phyloP scores from a whole-genome alignment of 2,888 invertebrate species.

The Pedicia rivosa region DNA sequence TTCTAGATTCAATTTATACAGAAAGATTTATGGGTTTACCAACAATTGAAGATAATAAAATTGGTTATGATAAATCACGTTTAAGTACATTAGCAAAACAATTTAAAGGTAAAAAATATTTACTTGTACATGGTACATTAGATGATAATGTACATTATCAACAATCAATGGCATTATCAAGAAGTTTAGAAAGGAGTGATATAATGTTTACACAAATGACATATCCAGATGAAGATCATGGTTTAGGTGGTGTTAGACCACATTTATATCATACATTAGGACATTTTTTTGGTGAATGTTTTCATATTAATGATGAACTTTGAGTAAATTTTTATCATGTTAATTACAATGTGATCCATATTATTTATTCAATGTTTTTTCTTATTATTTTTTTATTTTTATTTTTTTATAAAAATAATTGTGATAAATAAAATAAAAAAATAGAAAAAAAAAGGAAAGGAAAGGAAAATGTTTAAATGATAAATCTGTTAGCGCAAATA shows the following conservation, averaged over 20 bases:
- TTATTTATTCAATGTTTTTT: too few species aligned
- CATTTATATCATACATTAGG: constrained; percentile 84
- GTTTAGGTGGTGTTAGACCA: constrained; percentile 61
- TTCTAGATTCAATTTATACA: constrained; percentile 85
- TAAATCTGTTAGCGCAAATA: too few species aligned
- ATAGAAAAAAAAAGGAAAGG: too few species aligned
- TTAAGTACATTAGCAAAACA: constrained; percentile 51
- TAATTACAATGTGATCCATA: too few species aligned
- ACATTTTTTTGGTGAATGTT: constrained; percentile 48
- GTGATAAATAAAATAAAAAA: too few species aligned
- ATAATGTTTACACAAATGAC: constrained; percentile 86
- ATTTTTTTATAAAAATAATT: too few species aligned
- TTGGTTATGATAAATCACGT: constrained; percentile 60
- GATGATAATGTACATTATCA: constrained; percentile 97
- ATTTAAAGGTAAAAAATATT: constrained; percentile 58
- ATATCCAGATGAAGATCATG: constrained; percentile 89
- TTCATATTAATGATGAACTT: too few species aligned
- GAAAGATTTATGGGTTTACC: constrained; percentile 93
- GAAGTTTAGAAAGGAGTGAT: constrained; percentile 66
- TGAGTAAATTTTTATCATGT: too few species aligned
- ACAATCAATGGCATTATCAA: constrained; percentile 83
- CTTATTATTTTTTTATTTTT: too few species aligned
- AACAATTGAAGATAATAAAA: constrained; percentile 44
- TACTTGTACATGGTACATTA: constrained; percentile 86
- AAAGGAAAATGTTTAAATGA: too few species aligned